Base-by-base conservation (phyloP, 2,113 vertebrate genomes). In the Anolis carolinensis region DNA sequence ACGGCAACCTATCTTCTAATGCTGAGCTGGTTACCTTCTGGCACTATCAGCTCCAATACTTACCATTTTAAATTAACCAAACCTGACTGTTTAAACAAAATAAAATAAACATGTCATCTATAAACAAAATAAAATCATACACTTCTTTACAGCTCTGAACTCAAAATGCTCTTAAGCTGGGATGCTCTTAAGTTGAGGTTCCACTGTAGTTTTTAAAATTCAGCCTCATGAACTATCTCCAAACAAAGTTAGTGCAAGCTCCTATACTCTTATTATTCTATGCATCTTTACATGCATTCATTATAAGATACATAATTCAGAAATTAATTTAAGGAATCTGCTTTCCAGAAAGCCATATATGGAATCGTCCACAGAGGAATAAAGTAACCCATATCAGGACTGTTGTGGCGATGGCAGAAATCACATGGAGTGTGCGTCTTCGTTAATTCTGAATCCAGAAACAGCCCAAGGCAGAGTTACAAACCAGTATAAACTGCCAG, bases 381-480 rank as follows among this genome's bases (percentile, higher is more conserved):
- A 9, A 76, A 11, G 79, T 90, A 88, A 80, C 6, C 73, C 85
- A 25, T 83, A 34, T 34, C 75, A 84, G 72, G 27, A 71, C 11
- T 25, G 77, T 55, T 55, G 1, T 0, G 0, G 16, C 74, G 67
- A 79, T n/a, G 83, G 90, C 76, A 82, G 10, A 83, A 86, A 62
- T 34, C 55, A 65, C 36, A 48, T 32, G 32, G 52, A 72, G 14
- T 76, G 52, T 86, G 81, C 80, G 21, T 84, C 14, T 3, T 85
- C 68, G 25, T 88, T 63, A 89, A 83, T 91, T 30, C 39, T 2
- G 30, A 88, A 89, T 55, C 87, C 87, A 77, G 23, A n/a, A 39
- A 89, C 27, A 62, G 79, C 90, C 90, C 82, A 88, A 78, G 89
- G 91, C 92, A 92, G 36, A 93, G 83, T 84, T 84, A 75, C 65